Percentiles rank a stretch among this genome's conserved stretches.
Evolutionary conservation across 2,888 invertebrate genomes (phyloP).

Genomic region (Ophion ellenae): DNA sequence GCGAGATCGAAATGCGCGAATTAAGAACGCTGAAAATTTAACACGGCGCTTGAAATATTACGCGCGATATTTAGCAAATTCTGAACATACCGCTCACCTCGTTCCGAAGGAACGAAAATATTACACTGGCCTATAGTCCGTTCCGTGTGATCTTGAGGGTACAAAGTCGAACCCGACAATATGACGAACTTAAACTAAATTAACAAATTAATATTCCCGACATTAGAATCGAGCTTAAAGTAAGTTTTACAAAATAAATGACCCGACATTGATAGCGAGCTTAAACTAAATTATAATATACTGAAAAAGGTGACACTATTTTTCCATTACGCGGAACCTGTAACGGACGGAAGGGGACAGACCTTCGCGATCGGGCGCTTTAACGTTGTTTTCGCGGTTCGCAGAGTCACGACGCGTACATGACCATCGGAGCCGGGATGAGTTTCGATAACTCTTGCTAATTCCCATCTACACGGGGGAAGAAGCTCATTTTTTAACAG

Average conservation of each 20-base stretch:
- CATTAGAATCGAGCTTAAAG: no score
- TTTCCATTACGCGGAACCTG: not conserved
- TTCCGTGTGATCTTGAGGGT: no score
- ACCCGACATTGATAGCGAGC: no score
- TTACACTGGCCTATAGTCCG: no score
- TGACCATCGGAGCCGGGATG: conserved; percentile 70
- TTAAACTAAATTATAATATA: no score
- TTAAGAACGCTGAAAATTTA: conserved; percentile 4
- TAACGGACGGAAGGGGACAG: conserved; percentile 48
- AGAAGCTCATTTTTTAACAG: conserved; percentile 65
- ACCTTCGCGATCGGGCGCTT: conserved; percentile 66
- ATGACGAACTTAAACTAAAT: conserved; percentile 7
- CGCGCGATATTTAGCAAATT: conserved; percentile 3
- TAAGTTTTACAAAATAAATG: no score
- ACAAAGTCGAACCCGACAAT: no score
- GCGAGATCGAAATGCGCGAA: conserved; percentile 11
- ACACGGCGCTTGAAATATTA: not conserved
- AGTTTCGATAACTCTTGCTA: conserved; percentile 61
- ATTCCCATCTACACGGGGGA: conserved; percentile 67
- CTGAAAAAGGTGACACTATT: no score
- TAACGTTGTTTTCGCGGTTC: conserved; percentile 59
- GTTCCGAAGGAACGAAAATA: conserved; percentile 12
- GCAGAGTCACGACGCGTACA: conserved; percentile 68
- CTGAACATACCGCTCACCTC: conserved; percentile 31
- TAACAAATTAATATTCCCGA: no score